Percentiles rank a stretch among this genome's conserved stretches.
Evolutionary conservation across 2,888 invertebrate genomes (phyloP).

Genomic region (Phaonia tiefii): DNA sequence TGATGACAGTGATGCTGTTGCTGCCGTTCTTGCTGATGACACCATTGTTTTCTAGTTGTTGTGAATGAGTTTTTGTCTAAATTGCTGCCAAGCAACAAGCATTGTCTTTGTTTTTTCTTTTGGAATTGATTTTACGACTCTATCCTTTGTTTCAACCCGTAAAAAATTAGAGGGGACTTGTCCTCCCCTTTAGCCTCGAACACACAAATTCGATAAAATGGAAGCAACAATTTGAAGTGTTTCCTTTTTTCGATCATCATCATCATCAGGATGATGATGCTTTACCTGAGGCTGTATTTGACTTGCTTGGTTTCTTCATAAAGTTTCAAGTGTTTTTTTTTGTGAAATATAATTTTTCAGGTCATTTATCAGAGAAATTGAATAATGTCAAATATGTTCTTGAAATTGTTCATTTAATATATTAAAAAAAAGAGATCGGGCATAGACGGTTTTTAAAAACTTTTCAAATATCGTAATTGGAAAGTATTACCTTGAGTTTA

Average conservation of each 20-base stretch:
- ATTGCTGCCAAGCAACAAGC: conserved; percentile 74
- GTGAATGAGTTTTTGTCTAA: conserved; percentile 32
- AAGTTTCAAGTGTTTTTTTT: too few relatives aligned
- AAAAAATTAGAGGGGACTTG: neutral
- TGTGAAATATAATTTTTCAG: too few relatives aligned
- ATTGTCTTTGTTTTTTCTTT: conserved; percentile 66
- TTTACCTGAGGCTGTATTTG: conserved; percentile 12
- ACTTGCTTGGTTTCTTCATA: neutral
- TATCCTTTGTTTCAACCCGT: conserved; percentile 25
- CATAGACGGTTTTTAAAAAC: too few relatives aligned
- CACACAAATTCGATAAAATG: conserved; percentile 1
- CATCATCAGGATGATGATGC: neutral
- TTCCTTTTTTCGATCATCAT: conserved; percentile 17
- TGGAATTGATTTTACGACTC: conserved; percentile 74
- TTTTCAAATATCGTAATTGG: too few relatives aligned
- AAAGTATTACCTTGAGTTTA: too few relatives aligned
- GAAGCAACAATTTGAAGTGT: conserved; percentile 60
- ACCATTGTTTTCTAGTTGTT: conserved; percentile 15
- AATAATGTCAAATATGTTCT: too few relatives aligned
- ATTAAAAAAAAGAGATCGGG: too few relatives aligned
- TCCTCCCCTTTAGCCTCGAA: neutral
- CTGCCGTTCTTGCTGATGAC: conserved; percentile 19
- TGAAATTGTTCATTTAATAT: too few relatives aligned
- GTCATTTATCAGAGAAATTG: too few relatives aligned
- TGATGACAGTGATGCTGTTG: conserved; percentile 27